A percentile compares a stretch with the other conserved stretches of the same genome.
Evolutionary conservation across 2,888 invertebrate genomes (phyloP).

Genomic region (Chrysolina haemoptera): DNA sequence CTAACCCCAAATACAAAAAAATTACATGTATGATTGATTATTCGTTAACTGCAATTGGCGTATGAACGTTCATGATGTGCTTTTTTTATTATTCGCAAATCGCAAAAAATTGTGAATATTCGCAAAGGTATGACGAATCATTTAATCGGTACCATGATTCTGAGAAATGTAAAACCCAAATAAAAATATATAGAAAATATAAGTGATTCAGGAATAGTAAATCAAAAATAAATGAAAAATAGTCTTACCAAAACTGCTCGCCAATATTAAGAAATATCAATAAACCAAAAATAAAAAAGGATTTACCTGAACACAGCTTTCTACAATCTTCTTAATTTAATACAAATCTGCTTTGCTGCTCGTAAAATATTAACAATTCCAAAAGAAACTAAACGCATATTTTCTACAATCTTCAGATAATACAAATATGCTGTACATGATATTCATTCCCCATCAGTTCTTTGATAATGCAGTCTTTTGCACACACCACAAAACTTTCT

Average conservation of each 20-base stretch:
- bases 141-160: background rate
- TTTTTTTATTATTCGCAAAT: no score
- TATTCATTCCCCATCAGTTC: conserved; percentile 40
- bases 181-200: background rate
- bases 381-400: background rate
- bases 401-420: conserved; percentile 9
- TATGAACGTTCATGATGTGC: no score
- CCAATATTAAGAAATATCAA: conserved; percentile 3
- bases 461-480: conserved; percentile 46
- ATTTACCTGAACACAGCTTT: conserved; percentile 50
- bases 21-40: no score
- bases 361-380: background rate
- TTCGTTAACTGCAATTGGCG: no score
- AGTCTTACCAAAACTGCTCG: conserved; percentile 21
- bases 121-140: no score
- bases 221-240: conserved; percentile 4
- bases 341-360: conserved; percentile 10
- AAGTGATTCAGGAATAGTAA: background rate
- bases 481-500: conserved; percentile 55
- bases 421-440: conserved; percentile 1
- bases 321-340: conserved; percentile 44
- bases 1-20: no score
- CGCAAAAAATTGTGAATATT: no score
- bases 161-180: conserved; percentile 7
- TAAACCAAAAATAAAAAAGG: conserved; percentile 7